phyloP scores from a whole-genome alignment of 2,113 vertebrate genomes.

The Microcebus ravelobensis region DNA sequence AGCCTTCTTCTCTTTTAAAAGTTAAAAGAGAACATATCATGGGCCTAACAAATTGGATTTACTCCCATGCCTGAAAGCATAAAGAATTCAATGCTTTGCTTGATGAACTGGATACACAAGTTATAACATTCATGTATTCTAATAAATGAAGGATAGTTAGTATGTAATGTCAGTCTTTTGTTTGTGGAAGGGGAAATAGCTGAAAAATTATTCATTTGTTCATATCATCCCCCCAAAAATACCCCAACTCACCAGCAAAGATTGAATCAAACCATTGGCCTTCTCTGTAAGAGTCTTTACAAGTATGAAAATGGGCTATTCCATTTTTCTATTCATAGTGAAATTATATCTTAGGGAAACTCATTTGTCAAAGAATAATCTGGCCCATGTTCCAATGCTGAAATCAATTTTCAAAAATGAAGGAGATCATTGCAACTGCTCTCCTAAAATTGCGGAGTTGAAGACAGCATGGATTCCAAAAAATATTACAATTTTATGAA shows the following conservation, averaged over 20 bases:
- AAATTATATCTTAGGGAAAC: slow-evolving; percentile 56
- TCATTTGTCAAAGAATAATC: slow-evolving; percentile 41
- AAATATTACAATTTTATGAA: slow-evolving; percentile 46
- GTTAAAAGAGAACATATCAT: background rate
- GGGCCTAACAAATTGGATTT: background rate
- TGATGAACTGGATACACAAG: background rate
- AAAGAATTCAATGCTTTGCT: background rate
- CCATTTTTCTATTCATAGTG: slow-evolving; percentile 33
- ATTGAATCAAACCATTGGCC: background rate
- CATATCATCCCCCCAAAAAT: background rate
- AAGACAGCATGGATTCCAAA: background rate
- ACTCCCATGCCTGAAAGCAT: background rate
- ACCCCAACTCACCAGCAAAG: background rate
- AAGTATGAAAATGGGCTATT: background rate
- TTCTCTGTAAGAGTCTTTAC: slow-evolving; percentile 43
- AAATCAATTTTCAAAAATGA: slow-evolving; percentile 63
- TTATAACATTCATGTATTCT: background rate
- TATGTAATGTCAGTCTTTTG: background rate
- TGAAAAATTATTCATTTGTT: slow-evolving; percentile 5
- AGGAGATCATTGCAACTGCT: slow-evolving; percentile 29
- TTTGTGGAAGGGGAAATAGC: background rate
- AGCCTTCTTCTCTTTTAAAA: too few species aligned
- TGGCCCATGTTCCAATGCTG: background rate
- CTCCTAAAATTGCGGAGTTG: background rate
- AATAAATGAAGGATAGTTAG: background rate